phyloP scores from a whole-genome alignment of 2,888 invertebrate genomes.

The Caenorhabditis auriculariae region DNA sequence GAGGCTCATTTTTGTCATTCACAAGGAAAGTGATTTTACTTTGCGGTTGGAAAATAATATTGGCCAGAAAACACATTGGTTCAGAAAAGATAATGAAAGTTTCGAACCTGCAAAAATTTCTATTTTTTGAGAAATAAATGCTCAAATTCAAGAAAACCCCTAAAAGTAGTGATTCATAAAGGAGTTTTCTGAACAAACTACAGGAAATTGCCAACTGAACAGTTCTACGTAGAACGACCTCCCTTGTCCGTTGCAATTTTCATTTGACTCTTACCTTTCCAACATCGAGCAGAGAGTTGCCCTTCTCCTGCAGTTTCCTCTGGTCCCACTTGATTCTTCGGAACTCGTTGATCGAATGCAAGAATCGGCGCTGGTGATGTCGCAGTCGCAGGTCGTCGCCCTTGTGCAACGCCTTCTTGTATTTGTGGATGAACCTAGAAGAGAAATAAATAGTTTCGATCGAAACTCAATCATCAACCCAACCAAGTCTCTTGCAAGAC shows the following conservation, averaged over 20 bases:
- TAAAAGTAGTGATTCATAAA: background rate
- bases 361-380: conserved; percentile 59
- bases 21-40: too few species aligned
- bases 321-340: conserved; percentile 86
- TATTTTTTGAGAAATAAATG: conserved; percentile 2
- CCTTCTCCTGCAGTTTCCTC: conserved; percentile 69
- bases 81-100: too few species aligned
- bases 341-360: conserved; percentile 69
- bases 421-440: conserved; percentile 62
- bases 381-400: conserved; percentile 62
- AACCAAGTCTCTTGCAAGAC: conserved; percentile 99
- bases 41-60: too few species aligned
- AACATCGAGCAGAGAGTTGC: conserved; percentile 98
- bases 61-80: too few species aligned
- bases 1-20: too few species aligned
- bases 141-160: background rate
- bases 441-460: background rate
- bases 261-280: conserved; percentile 80
- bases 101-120: too few species aligned
- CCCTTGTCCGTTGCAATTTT: background rate
- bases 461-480: background rate
- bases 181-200: too few species aligned
- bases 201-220: too few species aligned
- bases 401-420: conserved; percentile 55
- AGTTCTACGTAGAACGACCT: too few species aligned